A percentile compares a stretch with the other conserved stretches of the same genome.
These are phyloP conservation scores for Poeciliopsis prolifica DNA, from an alignment of 2,113 vertebrate genomes.

Conservation along the genomic window DNA sequence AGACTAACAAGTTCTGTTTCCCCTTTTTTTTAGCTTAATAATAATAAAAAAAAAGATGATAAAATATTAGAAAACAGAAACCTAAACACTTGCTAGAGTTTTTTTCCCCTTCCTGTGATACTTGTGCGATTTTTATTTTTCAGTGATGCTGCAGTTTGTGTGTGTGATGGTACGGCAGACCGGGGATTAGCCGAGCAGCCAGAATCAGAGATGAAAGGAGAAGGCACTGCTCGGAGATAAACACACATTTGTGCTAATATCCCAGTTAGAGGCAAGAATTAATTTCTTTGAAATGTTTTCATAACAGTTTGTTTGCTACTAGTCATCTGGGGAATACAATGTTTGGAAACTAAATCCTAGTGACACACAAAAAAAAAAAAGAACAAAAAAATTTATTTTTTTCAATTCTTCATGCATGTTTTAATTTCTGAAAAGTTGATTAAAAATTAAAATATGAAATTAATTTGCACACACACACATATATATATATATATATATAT, in stretches of 20 bases:
- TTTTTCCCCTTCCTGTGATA: conserved; percentile 30
- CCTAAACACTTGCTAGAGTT: conserved; percentile 27
- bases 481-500: too few relatives aligned
- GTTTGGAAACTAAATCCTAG: neutral
- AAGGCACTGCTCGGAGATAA: conserved; percentile 11
- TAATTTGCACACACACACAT: conserved; percentile 1
- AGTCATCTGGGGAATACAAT: neutral
- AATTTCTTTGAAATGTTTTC: conserved; percentile 17
- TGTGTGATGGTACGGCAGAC: conserved; percentile 38
- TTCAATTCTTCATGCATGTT: neutral
- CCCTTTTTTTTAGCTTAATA: neutral
- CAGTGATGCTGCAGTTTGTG: conserved; percentile 61
- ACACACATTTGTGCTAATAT: conserved; percentile 21
- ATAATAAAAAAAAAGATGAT: neutral
- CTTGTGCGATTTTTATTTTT: conserved; percentile 4
- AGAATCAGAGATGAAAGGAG: conserved; percentile 30
- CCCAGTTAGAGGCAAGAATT: conserved; percentile 20
- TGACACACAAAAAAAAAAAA: neutral
- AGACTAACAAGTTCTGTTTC: neutral
- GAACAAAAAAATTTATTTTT: neutral
- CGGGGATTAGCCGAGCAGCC: conserved; percentile 43
- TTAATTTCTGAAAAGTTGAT: neutral
- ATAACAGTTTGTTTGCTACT: neutral
- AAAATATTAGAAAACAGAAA: neutral
- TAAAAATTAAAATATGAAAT: too few relatives aligned